A percentile compares a stretch with the other conserved stretches of the same genome.
Evolutionary conservation across 2,113 vertebrate species (phyloP).

Genomic region (Nipponia nippon): DNA sequence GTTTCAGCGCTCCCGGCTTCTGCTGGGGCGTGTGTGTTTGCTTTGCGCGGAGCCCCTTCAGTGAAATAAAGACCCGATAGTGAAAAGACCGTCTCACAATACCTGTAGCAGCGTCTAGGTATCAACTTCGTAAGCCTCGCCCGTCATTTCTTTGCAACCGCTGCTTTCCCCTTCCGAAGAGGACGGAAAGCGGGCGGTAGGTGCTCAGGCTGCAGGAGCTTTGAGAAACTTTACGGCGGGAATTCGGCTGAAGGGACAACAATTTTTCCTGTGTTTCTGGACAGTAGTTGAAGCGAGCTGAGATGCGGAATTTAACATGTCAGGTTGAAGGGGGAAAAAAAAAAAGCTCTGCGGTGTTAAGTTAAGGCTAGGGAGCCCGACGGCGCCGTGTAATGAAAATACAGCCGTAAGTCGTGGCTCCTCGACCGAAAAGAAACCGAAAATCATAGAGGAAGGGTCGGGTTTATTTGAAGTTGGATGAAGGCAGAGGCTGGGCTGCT

Average conservation of each 20-base stretch:
- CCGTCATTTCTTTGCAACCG: not conserved
- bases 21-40: too few species aligned
- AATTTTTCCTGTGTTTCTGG: not conserved
- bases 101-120: accelerated
- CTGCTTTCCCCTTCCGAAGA: not conserved
- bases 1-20: not conserved
- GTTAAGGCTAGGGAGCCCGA: not conserved
- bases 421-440: not conserved
- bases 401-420: not conserved
- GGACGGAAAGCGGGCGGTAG: not conserved
- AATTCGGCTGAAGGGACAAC: not conserved
- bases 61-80: not conserved
- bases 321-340: not conserved
- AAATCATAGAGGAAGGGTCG: not conserved
- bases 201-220: not conserved
- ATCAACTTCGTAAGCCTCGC: not conserved
- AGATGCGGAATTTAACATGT: not conserved
- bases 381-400: not conserved
- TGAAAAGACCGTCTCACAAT: not conserved
- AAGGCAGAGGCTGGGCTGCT: not conserved
- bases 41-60: not conserved
- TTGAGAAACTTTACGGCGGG: not conserved
- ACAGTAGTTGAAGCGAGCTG: not conserved
- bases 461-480: not conserved
- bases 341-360: not conserved